A percentile compares a stretch with the other conserved stretches of the same genome.
phyloP scores from a whole-genome alignment of 2,888 invertebrate species.

The Cephus nigrinus region DNA sequence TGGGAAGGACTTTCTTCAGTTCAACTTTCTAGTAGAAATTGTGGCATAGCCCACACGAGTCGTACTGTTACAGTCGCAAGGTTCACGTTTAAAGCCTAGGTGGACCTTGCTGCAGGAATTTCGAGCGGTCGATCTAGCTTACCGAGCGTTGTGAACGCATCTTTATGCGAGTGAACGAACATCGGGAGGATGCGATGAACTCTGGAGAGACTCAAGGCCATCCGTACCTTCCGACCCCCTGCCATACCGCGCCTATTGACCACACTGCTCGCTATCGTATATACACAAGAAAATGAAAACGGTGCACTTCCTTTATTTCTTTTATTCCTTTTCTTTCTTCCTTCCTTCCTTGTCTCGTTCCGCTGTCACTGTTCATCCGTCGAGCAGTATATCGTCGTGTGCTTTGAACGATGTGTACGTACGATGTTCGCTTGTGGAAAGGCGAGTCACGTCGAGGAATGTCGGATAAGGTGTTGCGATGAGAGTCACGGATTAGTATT shows the following conservation, averaged over 20 bases:
- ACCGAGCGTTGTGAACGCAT: too few relatives aligned
- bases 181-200: constrained; percentile 35
- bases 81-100: too few relatives aligned
- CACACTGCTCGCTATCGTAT: too few relatives aligned
- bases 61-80: too few relatives aligned
- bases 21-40: too few relatives aligned
- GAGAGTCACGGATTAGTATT: not conserved
- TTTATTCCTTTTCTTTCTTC: not conserved
- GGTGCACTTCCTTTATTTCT: not conserved
- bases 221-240: constrained; percentile 8
- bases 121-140: too few relatives aligned
- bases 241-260: not conserved
- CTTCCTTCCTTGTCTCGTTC: not conserved
- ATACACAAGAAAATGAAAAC: too few relatives aligned
- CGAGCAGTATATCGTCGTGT: not conserved
- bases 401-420: not conserved
- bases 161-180: too few relatives aligned
- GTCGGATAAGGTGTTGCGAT: not conserved
- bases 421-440: not conserved
- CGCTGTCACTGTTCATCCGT: not conserved
- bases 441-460: not conserved
- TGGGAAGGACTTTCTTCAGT: too few relatives aligned
- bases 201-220: constrained; percentile 34
- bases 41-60: too few relatives aligned
- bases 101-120: too few relatives aligned